Base-by-base conservation (phyloP, 1,140 invertebrate genomes). In the Physella acuta region DNA sequence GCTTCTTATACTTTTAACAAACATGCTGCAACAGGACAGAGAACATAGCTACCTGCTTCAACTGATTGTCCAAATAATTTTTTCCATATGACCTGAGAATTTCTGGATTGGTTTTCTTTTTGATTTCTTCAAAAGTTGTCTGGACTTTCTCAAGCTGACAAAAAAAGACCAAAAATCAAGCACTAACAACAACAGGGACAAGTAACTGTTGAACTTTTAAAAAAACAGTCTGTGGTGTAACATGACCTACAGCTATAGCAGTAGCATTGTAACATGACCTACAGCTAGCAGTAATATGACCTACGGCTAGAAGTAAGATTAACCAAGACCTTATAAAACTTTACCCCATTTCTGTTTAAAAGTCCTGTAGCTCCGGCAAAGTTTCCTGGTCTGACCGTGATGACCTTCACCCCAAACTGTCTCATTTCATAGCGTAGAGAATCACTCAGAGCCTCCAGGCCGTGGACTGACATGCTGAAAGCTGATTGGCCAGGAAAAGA, bases 381-480 rank as follows among this genome's bases (percentile, higher is more conserved):
- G 44, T 78, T 75, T 24, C 78, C 78, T 39, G 85, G 84, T 71
- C 82, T 79, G 8, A 87, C 68, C 11, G 80, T 73, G 16, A 82
- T 72, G 2, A 86, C 85, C 31, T 81, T 76, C 0, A 86, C 81
- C 26, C 77, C 79, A 73, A 85, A 85, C 65, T 79, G 79, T 3
- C 44, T 31, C 72, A 87, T 74, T 72, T 87, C 86, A 11, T 78
- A 49, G 11, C 84, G 68, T 0, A 87, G 73, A 37, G 75, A 72
- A 70, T 85, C 77, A 16, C 73, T 79, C 59, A 86, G 78, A 31
- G 77, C 89, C 33, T 88, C 82, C 4, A 95, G 71, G 0, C 88
- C 93, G 24, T 90, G 89, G 85, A 95, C 95, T 0, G 91, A 91
- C 0, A 92, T 91, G 2, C 89, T 89, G 82, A 95, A 95, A 5